A percentile compares a stretch with the other conserved stretches of the same genome.
phyloP scores from a whole-genome alignment of 2,888 invertebrate genomes.

The Euspilapteryx auroguttella region DNA sequence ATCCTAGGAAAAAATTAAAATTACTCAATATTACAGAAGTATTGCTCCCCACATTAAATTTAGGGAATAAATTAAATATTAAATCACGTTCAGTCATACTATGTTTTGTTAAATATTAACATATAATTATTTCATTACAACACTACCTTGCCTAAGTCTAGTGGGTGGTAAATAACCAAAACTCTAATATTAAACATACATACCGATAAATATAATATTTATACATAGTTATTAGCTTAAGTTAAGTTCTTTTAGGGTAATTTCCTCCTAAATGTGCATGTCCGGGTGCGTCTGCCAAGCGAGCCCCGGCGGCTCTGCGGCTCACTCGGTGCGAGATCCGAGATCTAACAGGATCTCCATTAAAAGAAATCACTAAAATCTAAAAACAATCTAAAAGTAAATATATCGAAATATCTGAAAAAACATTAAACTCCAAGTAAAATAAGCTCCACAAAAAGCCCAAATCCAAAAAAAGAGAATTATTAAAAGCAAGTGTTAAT shows the following conservation, averaged over 20 bases:
- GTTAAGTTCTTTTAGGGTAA: conserved; percentile 57
- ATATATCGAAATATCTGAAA: conserved; percentile 13
- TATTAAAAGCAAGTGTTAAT: conserved; percentile 34
- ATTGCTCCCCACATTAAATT: conserved; percentile 39
- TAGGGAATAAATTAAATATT: conserved; percentile 40
- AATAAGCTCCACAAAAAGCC: conserved; percentile 39
- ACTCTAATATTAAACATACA: conserved; percentile 61
- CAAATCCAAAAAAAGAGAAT: conserved; percentile 43
- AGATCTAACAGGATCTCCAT: conserved; percentile 12
- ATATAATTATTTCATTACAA: conserved; percentile 56
- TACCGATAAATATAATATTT: conserved; percentile 61
- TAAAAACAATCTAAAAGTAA: conserved; percentile 9
- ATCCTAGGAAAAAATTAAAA: conserved; percentile 45
- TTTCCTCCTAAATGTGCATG: conserved; percentile 52
- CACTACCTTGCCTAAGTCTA: conserved; percentile 58
- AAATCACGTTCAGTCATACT: conserved; percentile 57
- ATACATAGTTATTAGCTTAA: conserved; percentile 59
- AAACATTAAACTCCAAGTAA: conserved; percentile 16
- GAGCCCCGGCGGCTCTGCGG: conserved; percentile 19
- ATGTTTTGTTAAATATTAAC: conserved; percentile 56
- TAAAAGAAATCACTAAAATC: conserved; percentile 40
- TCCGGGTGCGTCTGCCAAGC: conserved; percentile 54
- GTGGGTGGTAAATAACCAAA: conserved; percentile 60
- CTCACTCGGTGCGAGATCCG: conserved; percentile 6
- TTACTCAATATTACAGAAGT: conserved; percentile 50